Evolutionary conservation across 2,113 vertebrate species (phyloP).

Genomic region (Zingel zingel): DNA sequence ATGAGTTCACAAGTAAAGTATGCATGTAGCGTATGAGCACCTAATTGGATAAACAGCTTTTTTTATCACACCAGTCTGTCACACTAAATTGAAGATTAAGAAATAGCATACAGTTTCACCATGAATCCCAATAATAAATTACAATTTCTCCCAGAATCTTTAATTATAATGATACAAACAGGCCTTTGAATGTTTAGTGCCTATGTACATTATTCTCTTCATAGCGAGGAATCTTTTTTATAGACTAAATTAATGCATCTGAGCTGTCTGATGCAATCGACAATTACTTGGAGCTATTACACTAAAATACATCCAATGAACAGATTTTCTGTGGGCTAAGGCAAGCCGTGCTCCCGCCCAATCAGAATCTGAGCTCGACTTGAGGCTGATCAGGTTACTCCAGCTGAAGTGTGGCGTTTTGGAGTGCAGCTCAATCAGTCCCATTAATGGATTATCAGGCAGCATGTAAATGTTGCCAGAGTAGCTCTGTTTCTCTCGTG

Average conservation of each 20-base stretch:
- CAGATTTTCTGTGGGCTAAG: slow-evolving; percentile 58
- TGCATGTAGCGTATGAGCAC: slow-evolving; percentile 15
- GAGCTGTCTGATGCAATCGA: slow-evolving; percentile 42
- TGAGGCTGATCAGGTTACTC: slow-evolving; percentile 47
- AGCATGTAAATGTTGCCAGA: slow-evolving; percentile 52
- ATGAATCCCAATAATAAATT: slow-evolving; percentile 5
- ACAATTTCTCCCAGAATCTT: not conserved
- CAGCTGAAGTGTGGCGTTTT: slow-evolving; percentile 45
- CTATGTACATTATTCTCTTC: not conserved
- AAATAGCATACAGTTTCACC: not conserved
- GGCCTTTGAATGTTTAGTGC: not conserved
- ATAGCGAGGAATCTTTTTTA: not conserved
- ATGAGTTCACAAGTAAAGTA: slow-evolving; percentile 5
- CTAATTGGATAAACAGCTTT: slow-evolving; percentile 57
- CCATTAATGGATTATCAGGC: slow-evolving; percentile 64
- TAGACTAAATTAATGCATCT: slow-evolving; percentile 29
- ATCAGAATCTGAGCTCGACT: slow-evolving; percentile 42
- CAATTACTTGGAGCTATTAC: slow-evolving; percentile 32
- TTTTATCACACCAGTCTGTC: slow-evolving; percentile 31
- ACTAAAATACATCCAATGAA: slow-evolving; percentile 39
- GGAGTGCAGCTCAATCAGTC: slow-evolving; percentile 55
- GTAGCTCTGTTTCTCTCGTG: slow-evolving; percentile 34
- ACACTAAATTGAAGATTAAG: slow-evolving; percentile 23
- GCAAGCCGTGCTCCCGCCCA: slow-evolving; percentile 24
- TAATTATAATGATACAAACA: slow-evolving; percentile 8